Percentiles rank a stretch among this genome's conserved stretches.
phyloP scores from a whole-genome alignment of 53 echinoderm and acorn worm genomes.

The Apostichopus leukothele region DNA sequence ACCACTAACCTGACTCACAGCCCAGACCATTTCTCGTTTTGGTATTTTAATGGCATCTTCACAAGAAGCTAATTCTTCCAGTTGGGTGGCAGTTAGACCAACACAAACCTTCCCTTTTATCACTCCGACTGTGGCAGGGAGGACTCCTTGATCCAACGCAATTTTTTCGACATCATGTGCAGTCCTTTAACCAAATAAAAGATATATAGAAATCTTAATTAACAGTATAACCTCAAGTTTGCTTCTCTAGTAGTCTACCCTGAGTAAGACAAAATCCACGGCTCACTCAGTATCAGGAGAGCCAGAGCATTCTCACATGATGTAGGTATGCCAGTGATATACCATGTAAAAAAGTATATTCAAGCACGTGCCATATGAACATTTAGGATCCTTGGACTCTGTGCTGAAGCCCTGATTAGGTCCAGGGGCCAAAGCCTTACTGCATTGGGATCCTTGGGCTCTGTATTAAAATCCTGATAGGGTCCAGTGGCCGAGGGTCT shows the following conservation, averaged over 20 bases:
- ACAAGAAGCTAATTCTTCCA: constrained; percentile 67
- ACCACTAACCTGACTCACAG: constrained; percentile 69
- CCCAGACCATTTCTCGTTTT: constrained; percentile 86
- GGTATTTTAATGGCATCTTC: constrained; percentile 74
- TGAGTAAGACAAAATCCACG: background rate
- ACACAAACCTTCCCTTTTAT: constrained; percentile 74
- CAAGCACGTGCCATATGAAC: no score
- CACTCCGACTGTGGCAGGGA: constrained; percentile 83
- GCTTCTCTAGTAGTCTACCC: background rate
- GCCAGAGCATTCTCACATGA: no score
- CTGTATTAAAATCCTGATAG: no score
- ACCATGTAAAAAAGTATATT: no score
- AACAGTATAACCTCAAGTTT: no score
- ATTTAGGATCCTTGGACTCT: no score
- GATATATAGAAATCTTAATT: background rate
- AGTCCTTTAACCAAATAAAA: constrained; percentile 56
- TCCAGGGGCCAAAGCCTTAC: no score
- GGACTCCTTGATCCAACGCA: constrained; percentile 57
- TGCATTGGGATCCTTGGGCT: no score
- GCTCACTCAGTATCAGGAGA: no score
- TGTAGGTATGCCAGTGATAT: no score
- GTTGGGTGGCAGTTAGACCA: constrained; percentile 64
- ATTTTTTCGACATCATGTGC: constrained; percentile 80
- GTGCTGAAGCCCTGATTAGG: no score
- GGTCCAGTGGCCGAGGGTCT: no score